These are phyloP conservation scores for Anagyrus pseudococci DNA, from an alignment of 2,888 invertebrate genomes.

Conservation along the genomic window DNA sequence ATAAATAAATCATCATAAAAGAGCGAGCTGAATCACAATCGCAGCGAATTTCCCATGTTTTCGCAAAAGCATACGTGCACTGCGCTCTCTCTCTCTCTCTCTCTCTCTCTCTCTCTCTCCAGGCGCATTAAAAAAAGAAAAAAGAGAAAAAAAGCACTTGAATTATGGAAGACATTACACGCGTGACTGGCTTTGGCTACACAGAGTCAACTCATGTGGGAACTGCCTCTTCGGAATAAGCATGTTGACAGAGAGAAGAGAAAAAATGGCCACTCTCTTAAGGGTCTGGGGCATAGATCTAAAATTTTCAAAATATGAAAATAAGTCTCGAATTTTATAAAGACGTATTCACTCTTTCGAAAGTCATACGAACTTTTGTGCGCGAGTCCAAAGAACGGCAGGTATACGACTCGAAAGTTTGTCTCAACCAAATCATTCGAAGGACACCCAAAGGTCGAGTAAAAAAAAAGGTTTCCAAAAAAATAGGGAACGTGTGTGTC, in stretches of 20 bases:
- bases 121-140: background rate
- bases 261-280: constrained; percentile 1
- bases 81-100: background rate
- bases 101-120: background rate
- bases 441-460: too few relatives aligned
- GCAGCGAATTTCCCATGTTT: background rate
- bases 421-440: too few relatives aligned
- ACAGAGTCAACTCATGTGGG: constrained; percentile 12
- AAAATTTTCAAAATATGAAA: too few relatives aligned
- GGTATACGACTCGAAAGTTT: too few relatives aligned
- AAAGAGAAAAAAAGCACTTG: constrained; percentile 11
- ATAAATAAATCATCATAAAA: background rate
- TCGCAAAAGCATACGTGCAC: background rate
- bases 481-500: background rate
- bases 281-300: background rate
- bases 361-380: background rate
- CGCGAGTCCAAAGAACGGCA: background rate
- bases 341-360: background rate
- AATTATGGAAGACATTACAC: constrained; percentile 29
- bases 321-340: too few relatives aligned
- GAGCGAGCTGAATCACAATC: background rate
- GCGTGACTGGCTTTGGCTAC: constrained; percentile 18
- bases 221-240: background rate
- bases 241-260: background rate
- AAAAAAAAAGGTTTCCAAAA: background rate